Base-by-base conservation (phyloP, 2,797 vertebrate species). In the Hemibagrus guttatus region DNA sequence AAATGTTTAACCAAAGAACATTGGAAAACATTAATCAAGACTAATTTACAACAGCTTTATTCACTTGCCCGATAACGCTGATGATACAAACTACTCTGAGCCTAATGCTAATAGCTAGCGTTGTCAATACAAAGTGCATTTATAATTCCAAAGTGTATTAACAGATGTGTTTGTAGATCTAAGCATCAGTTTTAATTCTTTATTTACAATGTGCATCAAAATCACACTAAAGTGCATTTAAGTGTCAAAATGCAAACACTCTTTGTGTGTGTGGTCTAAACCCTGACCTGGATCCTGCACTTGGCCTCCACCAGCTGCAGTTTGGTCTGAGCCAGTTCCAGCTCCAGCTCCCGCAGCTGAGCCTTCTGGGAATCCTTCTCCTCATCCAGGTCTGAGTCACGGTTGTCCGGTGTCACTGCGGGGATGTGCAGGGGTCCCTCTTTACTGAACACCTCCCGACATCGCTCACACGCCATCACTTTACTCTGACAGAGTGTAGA, bases 241-340 rank as follows among this genome's bases (percentile, higher is more conserved):
- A 11, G 0, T 21, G 6, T 31, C 16, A 31, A 54, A 17, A 9
- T 76, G 9, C 7, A 56, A 9, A 56, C 16, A 3, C n/a, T 46
- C 2, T 46, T 4, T 46, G 46, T 59, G 72, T 0, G n/a, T 9
- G 21, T 19, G 69, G 19, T 78, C 11, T 91, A 83, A 56, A 7
- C 8, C 4, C 90, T 14, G 90, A 99, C 98, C 98, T 99, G 98
- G 90, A 99, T 99, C 94, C 97, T 98, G 88, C 98, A 99, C 94
- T 99, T 99, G 91, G 98, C 98, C 94, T 99, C 98, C 93, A 99
- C 98, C 88, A 99, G 96, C 93, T 99, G 98, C 89, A 99, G 96
- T 90, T 99, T 99, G 91, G 98, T 99, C 92, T 99, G 98, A 28
- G 98, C 98, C 92, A 99, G 93, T 87, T 99, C 98, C 93, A 99